phyloP scores from a whole-genome alignment of 2,888 invertebrate species.

The Lypha dubia region DNA sequence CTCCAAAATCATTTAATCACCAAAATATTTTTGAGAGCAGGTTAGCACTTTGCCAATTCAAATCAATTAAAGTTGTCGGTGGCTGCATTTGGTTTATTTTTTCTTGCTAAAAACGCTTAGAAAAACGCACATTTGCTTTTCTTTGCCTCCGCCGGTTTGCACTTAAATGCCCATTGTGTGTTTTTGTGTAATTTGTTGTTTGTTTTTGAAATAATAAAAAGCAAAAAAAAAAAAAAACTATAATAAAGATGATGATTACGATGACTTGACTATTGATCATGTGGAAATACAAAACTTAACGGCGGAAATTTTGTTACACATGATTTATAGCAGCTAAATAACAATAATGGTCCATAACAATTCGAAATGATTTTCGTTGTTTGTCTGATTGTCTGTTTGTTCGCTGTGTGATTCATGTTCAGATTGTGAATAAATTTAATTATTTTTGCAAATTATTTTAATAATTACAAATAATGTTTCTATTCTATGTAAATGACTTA shows the following conservation, averaged over 20 bases:
- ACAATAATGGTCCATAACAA: slow-evolving; percentile 17
- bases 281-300: slow-evolving; percentile 2
- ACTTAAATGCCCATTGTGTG: slow-evolving; percentile 26
- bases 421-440: slow-evolving; percentile 10
- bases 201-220: slow-evolving; percentile 27
- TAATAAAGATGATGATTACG: slow-evolving; percentile 43
- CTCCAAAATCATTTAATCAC: not conserved
- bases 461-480: slow-evolving; percentile 33
- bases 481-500: slow-evolving; percentile 15
- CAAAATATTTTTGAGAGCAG: not conserved
- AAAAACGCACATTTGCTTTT: slow-evolving; percentile 35
- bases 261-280: slow-evolving; percentile 45
- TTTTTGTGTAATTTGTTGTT: slow-evolving; percentile 32
- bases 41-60: slow-evolving; percentile 6
- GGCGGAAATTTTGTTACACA: slow-evolving; percentile 50
- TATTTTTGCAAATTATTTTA: slow-evolving; percentile 34
- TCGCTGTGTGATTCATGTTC: slow-evolving; percentile 40
- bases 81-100: not conserved
- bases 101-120: slow-evolving; percentile 1
- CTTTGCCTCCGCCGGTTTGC: slow-evolving; percentile 30
- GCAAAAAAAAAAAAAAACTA: too few relatives aligned
- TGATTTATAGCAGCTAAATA: slow-evolving; percentile 48
- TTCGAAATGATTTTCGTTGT: slow-evolving; percentile 7
- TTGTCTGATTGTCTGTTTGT: too few relatives aligned
- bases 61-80: slow-evolving; percentile 2